phyloP scores from a whole-genome alignment of 2,888 invertebrate genomes.

The Lymantria monacha region DNA sequence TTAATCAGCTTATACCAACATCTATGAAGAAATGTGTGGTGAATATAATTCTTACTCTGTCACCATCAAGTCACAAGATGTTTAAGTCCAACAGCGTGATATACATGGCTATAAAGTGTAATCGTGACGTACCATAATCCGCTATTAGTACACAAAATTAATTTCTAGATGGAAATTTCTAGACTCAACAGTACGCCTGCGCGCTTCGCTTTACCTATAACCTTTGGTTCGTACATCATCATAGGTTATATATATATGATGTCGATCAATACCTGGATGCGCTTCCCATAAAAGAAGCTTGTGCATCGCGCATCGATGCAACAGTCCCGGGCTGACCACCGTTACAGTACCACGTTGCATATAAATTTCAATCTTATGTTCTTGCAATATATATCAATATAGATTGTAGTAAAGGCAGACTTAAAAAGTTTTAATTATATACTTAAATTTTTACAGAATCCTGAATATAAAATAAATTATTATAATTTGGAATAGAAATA shows the following conservation, averaged over 20 bases:
- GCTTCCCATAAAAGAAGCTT: constrained; percentile 5
- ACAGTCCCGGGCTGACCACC: constrained; percentile 1
- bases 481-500: too few species aligned
- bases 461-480: too few species aligned
- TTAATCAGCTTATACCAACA: too few species aligned
- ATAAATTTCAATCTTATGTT: neutral
- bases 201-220: neutral
- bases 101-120: too few species aligned
- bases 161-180: neutral
- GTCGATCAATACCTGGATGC: constrained; percentile 2
- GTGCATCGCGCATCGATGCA: constrained; percentile 4
- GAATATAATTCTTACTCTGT: too few species aligned
- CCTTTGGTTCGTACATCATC: neutral
- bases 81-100: too few species aligned
- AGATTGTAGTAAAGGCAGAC: neutral
- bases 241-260: neutral
- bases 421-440: too few species aligned
- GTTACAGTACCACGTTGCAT: neutral
- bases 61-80: too few species aligned
- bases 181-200: neutral
- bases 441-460: too few species aligned
- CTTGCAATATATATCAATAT: neutral
- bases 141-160: too few species aligned
- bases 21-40: too few species aligned
- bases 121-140: too few species aligned